A percentile compares a stretch with the other conserved stretches of the same genome.
Evolutionary conservation across 2,888 invertebrate species (phyloP).

Genomic region (Autographa pulchrina): DNA sequence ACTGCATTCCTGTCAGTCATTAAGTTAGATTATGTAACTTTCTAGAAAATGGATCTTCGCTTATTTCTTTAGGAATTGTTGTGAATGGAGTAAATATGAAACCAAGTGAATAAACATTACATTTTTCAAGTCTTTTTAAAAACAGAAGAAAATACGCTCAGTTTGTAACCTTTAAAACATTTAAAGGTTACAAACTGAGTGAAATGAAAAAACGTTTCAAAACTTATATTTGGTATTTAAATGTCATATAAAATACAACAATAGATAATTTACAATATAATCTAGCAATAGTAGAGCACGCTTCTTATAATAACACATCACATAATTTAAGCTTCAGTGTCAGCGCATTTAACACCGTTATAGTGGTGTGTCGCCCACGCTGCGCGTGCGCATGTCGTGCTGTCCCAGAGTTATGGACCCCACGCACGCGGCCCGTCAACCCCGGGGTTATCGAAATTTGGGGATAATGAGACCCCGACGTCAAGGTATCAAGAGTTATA

Average conservation of each 20-base stretch:
- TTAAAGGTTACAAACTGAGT: too few relatives aligned
- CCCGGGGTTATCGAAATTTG: conserved; percentile 45
- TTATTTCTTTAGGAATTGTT: not conserved
- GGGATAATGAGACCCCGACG: conserved; percentile 6
- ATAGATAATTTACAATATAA: not conserved
- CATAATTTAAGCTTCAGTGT: conserved; percentile 53
- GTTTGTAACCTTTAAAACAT: too few relatives aligned
- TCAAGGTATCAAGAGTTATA: not conserved
- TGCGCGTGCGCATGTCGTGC: conserved; percentile 57
- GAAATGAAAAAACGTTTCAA: too few relatives aligned
- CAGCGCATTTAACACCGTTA: conserved; percentile 64
- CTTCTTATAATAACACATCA: conserved; percentile 27
- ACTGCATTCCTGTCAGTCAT: not conserved
- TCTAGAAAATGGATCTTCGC: conserved; percentile 1
- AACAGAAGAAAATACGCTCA: too few relatives aligned
- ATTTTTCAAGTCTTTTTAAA: too few relatives aligned
- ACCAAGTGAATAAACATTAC: not conserved
- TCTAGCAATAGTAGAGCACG: conserved; percentile 2
- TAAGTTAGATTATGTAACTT: not conserved
- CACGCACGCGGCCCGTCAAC: conserved; percentile 62
- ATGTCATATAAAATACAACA: not conserved
- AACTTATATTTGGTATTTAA: not conserved
- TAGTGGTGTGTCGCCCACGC: conserved; percentile 69
- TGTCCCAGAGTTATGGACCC: conserved; percentile 70
- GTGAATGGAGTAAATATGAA: not conserved